Percentiles rank a stretch among this genome's conserved stretches.
phyloP scores from a whole-genome alignment of 2,888 invertebrate genomes.

The Seira ritae region DNA sequence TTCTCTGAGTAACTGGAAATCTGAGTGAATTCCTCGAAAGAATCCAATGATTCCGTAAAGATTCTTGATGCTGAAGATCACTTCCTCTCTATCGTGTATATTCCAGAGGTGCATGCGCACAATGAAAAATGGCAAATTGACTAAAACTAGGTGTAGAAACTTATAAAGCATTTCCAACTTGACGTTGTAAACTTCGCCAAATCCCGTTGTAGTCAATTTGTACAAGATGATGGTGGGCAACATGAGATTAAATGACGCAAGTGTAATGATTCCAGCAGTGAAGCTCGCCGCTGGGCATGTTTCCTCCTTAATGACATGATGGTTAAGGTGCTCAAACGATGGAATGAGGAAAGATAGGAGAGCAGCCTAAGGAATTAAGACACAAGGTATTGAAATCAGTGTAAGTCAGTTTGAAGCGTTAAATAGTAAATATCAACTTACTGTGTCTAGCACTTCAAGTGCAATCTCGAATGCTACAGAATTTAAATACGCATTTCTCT shows the following conservation, averaged over 20 bases:
- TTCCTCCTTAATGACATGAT: background rate
- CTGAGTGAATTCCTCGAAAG: constrained; percentile 75
- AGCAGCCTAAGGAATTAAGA: constrained; percentile 30
- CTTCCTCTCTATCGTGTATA: constrained; percentile 76
- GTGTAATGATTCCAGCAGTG: constrained; percentile 74
- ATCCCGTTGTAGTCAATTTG: constrained; percentile 77
- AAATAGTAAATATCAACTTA: too few relatives aligned
- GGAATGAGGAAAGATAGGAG: constrained; percentile 52
- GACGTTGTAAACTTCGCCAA: constrained; percentile 73
- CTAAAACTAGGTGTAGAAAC: constrained; percentile 77
- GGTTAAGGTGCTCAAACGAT: constrained; percentile 17
- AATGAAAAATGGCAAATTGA: constrained; percentile 78
- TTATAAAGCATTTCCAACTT: constrained; percentile 75
- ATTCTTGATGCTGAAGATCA: constrained; percentile 79
- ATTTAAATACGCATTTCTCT: constrained; percentile 77
- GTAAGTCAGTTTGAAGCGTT: too few relatives aligned
- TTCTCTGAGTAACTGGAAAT: constrained; percentile 68
- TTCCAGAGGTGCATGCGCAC: constrained; percentile 78
- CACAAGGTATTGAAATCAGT: too few relatives aligned
- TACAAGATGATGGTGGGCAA: constrained; percentile 79
- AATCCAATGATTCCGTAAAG: constrained; percentile 77
- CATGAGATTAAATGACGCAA: constrained; percentile 78
- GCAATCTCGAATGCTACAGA: constrained; percentile 78
- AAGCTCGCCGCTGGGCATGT: background rate
- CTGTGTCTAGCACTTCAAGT: constrained; percentile 79